Evolutionary conservation across 2,888 invertebrate species (phyloP).

Genomic region (Serripes groenlandicus): DNA sequence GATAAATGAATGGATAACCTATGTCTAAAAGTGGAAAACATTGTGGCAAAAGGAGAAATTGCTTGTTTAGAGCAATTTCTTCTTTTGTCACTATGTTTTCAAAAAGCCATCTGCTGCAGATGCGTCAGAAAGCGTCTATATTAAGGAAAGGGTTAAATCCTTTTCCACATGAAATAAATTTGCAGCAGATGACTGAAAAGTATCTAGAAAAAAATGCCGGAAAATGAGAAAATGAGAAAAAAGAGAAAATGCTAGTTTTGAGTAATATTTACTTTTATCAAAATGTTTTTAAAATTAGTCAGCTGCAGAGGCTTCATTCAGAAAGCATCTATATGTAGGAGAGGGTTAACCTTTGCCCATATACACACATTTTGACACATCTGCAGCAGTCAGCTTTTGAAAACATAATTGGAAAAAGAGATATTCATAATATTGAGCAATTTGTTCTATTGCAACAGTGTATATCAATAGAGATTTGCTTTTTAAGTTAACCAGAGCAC

Average conservation of each 20-base stretch:
- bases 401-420: too few species aligned
- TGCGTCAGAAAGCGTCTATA: neutral
- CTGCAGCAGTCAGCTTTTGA: too few species aligned
- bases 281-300: neutral
- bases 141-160: neutral
- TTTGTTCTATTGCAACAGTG: too few species aligned
- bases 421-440: too few species aligned
- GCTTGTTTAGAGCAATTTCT: neutral
- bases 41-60: neutral
- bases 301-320: too few species aligned
- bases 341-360: neutral
- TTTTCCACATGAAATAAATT: neutral
- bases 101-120: neutral
- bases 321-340: neutral
- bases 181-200: neutral
- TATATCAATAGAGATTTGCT: too few species aligned
- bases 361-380: too few species aligned
- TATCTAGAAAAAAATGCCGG: neutral
- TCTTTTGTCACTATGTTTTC: neutral
- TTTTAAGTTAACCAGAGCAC: neutral
- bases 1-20: too few species aligned
- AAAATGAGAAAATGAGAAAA: neutral
- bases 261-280: neutral
- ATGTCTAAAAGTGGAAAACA: too few species aligned
- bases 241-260: neutral